A percentile compares a stretch with the other conserved stretches of the same genome.
These are phyloP conservation scores for Drosophila anomalata DNA, from an alignment of 2,888 invertebrate genomes.

Conservation along the genomic window DNA sequence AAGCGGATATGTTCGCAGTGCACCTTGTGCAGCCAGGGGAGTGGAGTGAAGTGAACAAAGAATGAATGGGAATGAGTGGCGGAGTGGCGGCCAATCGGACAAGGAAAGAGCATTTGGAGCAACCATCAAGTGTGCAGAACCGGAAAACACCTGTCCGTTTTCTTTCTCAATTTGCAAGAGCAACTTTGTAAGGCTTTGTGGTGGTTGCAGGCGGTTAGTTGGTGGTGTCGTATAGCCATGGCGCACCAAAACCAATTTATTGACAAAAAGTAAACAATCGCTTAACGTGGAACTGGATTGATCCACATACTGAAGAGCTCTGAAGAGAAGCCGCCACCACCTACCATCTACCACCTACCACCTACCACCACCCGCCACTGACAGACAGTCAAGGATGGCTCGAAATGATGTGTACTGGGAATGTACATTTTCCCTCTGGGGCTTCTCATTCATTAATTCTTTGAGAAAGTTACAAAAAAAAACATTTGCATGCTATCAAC, in stretches of 20 bases:
- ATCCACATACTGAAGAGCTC: constrained; percentile 4
- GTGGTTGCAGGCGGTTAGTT: constrained; percentile 20
- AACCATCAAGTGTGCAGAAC: constrained; percentile 35
- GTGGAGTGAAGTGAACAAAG: background rate
- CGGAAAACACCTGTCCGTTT: constrained; percentile 72
- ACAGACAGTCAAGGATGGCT: no score
- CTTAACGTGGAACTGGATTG: constrained; percentile 41
- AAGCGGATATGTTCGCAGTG: constrained; percentile 33
- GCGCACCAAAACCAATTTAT: constrained; percentile 67
- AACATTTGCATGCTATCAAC: constrained; percentile 68
- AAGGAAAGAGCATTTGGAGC: constrained; percentile 20
- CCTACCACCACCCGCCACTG: background rate
- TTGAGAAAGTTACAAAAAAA: constrained; percentile 63
- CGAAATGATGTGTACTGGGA: no score
- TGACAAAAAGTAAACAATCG: constrained; percentile 75
- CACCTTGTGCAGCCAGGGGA: constrained; percentile 40
- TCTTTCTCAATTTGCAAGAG: constrained; percentile 31
- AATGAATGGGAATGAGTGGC: constrained; percentile 7
- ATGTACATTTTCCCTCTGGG: constrained; percentile 19
- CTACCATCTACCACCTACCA: background rate
- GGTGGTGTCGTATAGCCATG: constrained; percentile 46
- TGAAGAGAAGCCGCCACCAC: background rate
- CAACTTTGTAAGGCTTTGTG: constrained; percentile 27
- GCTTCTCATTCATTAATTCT: constrained; percentile 27
- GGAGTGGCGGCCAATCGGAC: background rate